Conservation (phyloP, 2,113 vertebrate genomes). For the Suricata suricatta region DNA sequence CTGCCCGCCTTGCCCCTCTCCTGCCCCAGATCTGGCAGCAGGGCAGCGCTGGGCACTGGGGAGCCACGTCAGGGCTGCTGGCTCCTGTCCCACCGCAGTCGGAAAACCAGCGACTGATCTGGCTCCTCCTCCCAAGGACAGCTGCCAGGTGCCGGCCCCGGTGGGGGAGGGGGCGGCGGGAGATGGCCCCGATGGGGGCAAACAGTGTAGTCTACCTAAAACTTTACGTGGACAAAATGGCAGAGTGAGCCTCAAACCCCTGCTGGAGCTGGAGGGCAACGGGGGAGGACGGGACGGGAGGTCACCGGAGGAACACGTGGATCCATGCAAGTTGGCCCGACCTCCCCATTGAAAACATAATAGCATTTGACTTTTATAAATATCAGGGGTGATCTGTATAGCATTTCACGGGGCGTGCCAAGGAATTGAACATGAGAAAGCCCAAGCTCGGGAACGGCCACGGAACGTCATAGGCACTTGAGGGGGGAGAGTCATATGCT, state of each 20-base stretch:
- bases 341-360: slow-evolving; percentile 58
- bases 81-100: not conserved
- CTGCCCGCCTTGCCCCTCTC: not conserved
- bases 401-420: slow-evolving; percentile 77
- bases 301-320: not conserved
- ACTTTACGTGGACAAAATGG: not conserved
- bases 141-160: not conserved
- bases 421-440: slow-evolving; percentile 72
- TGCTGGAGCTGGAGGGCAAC: not conserved
- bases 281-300: not conserved
- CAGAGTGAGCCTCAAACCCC: not conserved
- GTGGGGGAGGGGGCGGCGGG: not conserved
- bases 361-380: slow-evolving; percentile 79
- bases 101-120: slow-evolving; percentile 74
- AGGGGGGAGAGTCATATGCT: slow-evolving; percentile 45
- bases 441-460: not conserved
- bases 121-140: slow-evolving; percentile 52
- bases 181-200: not conserved
- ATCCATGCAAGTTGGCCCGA: not conserved
- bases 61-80: slow-evolving; percentile 56
- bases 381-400: slow-evolving; percentile 85
- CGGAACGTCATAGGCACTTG: slow-evolving; percentile 28
- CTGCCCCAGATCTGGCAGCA: not conserved
- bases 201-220: not conserved
- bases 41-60: not conserved